A percentile compares a stretch with the other conserved stretches of the same genome.
Conservation (phyloP, 1,140 invertebrate species). For the Sarcophaga peregrina region DNA sequence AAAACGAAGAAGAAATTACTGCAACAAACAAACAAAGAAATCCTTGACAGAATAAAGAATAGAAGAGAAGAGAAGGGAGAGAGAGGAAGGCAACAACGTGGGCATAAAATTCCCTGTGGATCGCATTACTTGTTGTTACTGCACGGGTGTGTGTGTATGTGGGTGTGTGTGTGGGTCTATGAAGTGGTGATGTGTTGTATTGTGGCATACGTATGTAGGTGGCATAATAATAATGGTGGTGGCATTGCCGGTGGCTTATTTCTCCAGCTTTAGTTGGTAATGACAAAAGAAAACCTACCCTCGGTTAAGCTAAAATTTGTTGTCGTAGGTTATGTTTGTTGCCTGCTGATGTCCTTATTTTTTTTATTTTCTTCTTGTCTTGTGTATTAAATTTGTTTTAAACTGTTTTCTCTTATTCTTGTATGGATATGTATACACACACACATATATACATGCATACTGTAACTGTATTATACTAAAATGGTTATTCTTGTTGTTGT, state of each 20-base stretch:
- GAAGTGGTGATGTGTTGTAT: not conserved
- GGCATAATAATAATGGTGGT: too few species aligned
- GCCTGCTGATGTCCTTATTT: not conserved
- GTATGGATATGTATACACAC: slow-evolving; percentile 9
- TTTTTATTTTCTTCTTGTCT: slow-evolving; percentile 35
- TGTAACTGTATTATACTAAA: not conserved
- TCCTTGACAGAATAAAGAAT: not conserved
- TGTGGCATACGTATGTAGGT: not conserved
- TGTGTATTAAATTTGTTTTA: slow-evolving; percentile 33
- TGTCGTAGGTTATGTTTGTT: slow-evolving; percentile 46
- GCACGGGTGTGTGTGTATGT: not conserved
- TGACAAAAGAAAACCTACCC: slow-evolving; percentile 40
- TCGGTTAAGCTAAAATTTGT: slow-evolving; percentile 44
- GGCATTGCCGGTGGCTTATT: not conserved
- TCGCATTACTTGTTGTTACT: not conserved
- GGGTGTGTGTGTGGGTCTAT: not conserved
- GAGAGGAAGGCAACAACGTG: not conserved
- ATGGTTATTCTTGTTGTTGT: slow-evolving; percentile 13
- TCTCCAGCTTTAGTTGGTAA: too few species aligned
- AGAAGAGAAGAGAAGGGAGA: not conserved
- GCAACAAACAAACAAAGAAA: not conserved
- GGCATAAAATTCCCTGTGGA: not conserved
- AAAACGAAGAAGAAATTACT: not conserved
- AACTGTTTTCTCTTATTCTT: not conserved
- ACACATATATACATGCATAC: too few species aligned